Evolutionary conservation across 2,113 vertebrate species (phyloP).

Genomic region (Anoura caudifer): DNA sequence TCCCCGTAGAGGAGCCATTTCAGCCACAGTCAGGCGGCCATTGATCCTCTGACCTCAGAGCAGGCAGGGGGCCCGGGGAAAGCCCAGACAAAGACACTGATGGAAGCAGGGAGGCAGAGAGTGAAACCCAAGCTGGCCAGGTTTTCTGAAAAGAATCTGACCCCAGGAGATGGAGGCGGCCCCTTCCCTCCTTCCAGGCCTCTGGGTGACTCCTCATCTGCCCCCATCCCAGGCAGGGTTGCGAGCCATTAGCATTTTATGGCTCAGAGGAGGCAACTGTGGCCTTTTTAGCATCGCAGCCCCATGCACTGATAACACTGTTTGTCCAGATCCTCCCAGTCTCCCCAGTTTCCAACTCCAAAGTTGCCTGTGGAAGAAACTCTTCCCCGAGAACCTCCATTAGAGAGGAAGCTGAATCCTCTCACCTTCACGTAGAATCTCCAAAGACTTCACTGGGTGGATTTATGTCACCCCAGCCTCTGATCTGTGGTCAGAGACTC

Average conservation of each 20-base stretch:
- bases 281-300: neutral
- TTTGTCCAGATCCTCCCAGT: neutral
- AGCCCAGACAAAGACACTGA: slow-evolving; percentile 49
- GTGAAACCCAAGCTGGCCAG: slow-evolving; percentile 20
- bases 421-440: slow-evolving; percentile 33
- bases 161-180: neutral
- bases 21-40: neutral
- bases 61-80: slow-evolving; percentile 40
- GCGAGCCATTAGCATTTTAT: neutral
- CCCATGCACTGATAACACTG: neutral
- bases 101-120: slow-evolving; percentile 12
- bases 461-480: slow-evolving; percentile 66
- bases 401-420: neutral
- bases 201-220: neutral
- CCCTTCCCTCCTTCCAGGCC: neutral
- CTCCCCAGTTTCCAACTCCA: neutral
- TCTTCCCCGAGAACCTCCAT: neutral
- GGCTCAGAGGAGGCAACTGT: neutral
- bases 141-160: slow-evolving; percentile 16
- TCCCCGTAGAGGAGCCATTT: neutral
- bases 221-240: neutral
- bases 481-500: slow-evolving; percentile 66
- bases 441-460: slow-evolving; percentile 40
- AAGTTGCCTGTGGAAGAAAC: neutral
- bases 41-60: slow-evolving; percentile 42